These are phyloP conservation scores for Nebria ingens DNA, from an alignment of 1,140 invertebrate species.

Conservation along the genomic window DNA sequence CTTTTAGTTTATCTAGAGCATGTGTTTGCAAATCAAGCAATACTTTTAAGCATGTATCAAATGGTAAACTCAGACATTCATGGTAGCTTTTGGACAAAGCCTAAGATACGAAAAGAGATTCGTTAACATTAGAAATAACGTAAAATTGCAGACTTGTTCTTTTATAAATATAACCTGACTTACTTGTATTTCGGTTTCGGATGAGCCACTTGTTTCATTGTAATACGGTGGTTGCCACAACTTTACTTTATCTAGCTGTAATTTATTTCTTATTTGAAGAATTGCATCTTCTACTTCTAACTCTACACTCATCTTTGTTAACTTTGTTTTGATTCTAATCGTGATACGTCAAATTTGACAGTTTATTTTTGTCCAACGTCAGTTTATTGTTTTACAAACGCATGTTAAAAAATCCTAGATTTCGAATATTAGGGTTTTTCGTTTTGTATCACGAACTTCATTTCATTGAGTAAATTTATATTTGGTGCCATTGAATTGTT, in stretches of 20 bases:
- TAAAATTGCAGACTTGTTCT: no score
- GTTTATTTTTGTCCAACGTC: no score
- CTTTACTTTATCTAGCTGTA: conserved; percentile 55
- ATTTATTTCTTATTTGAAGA: conserved; percentile 48
- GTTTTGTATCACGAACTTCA: no score
- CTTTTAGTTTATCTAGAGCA: conserved; percentile 54
- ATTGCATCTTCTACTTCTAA: conserved; percentile 47
- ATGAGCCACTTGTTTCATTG: conserved; percentile 34
- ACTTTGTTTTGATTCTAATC: no score
- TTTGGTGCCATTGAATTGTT: no score
- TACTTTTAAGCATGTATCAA: conserved; percentile 38
- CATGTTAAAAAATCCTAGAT: no score
- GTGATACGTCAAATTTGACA: not conserved
- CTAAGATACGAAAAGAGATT: no score
- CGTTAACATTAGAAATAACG: no score
- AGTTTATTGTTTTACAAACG: no score
- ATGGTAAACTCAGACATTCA: conserved; percentile 39
- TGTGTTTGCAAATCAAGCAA: conserved; percentile 52
- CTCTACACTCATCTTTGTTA: conserved; percentile 30
- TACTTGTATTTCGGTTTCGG: conserved; percentile 38
- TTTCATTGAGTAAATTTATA: no score
- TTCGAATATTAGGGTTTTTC: no score
- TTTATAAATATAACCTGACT: conserved; percentile 13
- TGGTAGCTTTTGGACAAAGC: conserved; percentile 45
- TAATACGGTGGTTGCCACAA: conserved; percentile 62